phyloP scores from a whole-genome alignment of 2,888 invertebrate genomes.

The Lochmaea capreae region DNA sequence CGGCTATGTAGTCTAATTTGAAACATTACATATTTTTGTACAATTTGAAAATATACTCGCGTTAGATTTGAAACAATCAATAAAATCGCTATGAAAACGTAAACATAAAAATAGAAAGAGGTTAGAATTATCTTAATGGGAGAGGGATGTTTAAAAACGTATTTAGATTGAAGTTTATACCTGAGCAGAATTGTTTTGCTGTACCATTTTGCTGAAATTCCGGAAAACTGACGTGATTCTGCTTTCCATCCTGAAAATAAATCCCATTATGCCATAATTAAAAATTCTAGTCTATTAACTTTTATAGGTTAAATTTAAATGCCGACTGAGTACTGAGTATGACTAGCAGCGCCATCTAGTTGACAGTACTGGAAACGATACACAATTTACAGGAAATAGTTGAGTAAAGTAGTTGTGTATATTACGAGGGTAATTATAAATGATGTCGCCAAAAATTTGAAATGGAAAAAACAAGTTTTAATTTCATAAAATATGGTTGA shows the following conservation, averaged over 20 bases:
- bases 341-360: not conserved
- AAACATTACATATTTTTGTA: conserved; percentile 7
- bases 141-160: too few species aligned
- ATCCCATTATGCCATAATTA: not conserved
- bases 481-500: too few species aligned
- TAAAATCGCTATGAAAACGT: not conserved
- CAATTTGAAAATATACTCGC: not conserved
- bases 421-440: too few species aligned
- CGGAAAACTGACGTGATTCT: conserved; percentile 89
- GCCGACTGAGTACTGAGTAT: too few species aligned
- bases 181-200: conserved; percentile 88
- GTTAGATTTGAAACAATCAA: not conserved
- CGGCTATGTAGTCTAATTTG: conserved; percentile 83
- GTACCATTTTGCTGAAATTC: conserved; percentile 91
- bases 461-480: too few species aligned
- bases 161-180: conserved; percentile 65
- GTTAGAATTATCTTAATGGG: too few species aligned
- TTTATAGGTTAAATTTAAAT: not conserved
- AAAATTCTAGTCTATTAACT: too few species aligned
- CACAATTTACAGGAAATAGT: too few species aligned
- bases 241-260: conserved; percentile 78
- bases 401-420: too few species aligned
- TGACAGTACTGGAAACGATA: too few species aligned
- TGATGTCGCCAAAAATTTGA: not conserved
- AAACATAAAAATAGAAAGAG: not conserved